Evolutionary conservation across 2,797 vertebrate species (phyloP).

Genomic region (Sebastolobus alascanus): DNA sequence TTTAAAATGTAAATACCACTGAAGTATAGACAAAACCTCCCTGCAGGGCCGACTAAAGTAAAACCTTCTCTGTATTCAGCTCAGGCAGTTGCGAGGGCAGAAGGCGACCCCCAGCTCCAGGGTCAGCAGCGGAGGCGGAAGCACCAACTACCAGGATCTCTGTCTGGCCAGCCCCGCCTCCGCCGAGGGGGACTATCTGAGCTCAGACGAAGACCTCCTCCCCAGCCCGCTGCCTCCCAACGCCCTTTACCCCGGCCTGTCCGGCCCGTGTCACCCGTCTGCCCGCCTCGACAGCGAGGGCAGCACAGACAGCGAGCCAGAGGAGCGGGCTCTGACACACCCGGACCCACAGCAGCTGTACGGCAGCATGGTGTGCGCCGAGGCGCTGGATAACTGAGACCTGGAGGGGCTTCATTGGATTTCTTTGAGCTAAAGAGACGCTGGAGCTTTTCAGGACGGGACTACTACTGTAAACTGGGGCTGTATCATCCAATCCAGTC

Average conservation of each 20-base stretch:
- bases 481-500: conserved; percentile 41
- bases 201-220: conserved; percentile 94
- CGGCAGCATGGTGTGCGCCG: conserved; percentile 83
- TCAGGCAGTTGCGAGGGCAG: conserved; percentile 91
- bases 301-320: conserved; percentile 93
- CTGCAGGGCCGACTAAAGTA: background rate
- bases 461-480: conserved; percentile 40
- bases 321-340: conserved; percentile 80
- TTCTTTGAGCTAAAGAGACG: conserved; percentile 33
- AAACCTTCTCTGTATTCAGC: conserved; percentile 74
- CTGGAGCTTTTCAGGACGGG: conserved; percentile 26
- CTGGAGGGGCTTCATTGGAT: conserved; percentile 23
- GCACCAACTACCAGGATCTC: conserved; percentile 87
- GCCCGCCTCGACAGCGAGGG: conserved; percentile 90
- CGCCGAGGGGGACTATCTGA: conserved; percentile 93
- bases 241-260: conserved; percentile 87
- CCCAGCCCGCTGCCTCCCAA: conserved; percentile 88
- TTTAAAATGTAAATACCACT: background rate
- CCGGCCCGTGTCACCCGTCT: conserved; percentile 84
- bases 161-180: conserved; percentile 88
- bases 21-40: background rate
- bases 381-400: conserved; percentile 86
- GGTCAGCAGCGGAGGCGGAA: conserved; percentile 66
- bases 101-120: conserved; percentile 82
- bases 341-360: conserved; percentile 83